Evolutionary conservation across 2,113 vertebrate species (phyloP).

Genomic region (Crypturellus undulatus): DNA sequence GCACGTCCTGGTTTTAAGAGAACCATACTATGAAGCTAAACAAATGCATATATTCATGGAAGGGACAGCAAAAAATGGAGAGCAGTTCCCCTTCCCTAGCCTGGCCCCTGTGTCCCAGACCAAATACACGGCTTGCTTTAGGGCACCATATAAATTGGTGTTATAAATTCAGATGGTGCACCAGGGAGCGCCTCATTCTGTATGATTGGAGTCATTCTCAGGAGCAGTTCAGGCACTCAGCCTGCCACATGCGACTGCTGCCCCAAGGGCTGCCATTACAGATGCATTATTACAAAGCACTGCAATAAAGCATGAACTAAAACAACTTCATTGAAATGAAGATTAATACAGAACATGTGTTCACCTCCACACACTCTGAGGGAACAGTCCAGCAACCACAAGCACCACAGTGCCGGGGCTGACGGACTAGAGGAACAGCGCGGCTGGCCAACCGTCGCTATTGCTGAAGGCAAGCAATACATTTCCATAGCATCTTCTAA

Average conservation of each 20-base stretch:
- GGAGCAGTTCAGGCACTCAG: constrained; percentile 82
- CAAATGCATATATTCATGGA: constrained; percentile 21
- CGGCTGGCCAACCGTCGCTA: not conserved
- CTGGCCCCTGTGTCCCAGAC: constrained; percentile 63
- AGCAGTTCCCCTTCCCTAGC: constrained; percentile 31
- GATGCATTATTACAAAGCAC: constrained; percentile 84
- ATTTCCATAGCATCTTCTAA: constrained; percentile 51
- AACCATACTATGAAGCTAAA: constrained; percentile 46
- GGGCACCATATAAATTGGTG: constrained; percentile 83
- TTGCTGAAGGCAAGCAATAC: constrained; percentile 59
- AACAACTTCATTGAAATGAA: constrained; percentile 87
- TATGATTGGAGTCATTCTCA: constrained; percentile 81
- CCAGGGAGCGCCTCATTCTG: constrained; percentile 84
- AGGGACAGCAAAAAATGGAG: constrained; percentile 29
- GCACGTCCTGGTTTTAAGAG: not conserved
- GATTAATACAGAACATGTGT: constrained; percentile 84
- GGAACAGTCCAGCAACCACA: constrained; percentile 69
- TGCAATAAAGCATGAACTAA: constrained; percentile 84
- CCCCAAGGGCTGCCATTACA: constrained; percentile 83
- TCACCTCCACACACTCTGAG: constrained; percentile 62
- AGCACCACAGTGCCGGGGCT: constrained; percentile 4
- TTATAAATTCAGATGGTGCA: constrained; percentile 87
- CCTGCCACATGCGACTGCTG: constrained; percentile 81
- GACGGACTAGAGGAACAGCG: not conserved
- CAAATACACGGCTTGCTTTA: constrained; percentile 82